Evolutionary conservation across 2,113 vertebrate species (phyloP), one percentile per base, ranked within the genome.

Genomic region (Xyliphius kryptos): DNA sequence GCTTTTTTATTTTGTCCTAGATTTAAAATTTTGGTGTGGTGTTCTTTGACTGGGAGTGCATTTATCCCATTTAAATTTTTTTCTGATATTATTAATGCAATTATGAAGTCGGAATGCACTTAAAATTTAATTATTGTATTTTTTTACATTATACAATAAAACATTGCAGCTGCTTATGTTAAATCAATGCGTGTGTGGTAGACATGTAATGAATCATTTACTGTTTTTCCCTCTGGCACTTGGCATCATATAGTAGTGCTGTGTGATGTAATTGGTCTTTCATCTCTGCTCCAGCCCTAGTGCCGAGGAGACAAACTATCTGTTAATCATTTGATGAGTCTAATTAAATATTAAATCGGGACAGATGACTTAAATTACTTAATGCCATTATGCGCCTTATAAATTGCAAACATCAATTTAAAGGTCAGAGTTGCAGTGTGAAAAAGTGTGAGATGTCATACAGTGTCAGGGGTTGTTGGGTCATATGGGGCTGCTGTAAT

Each of bases 361-460:
- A 84, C 77, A 75, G 79, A 82, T 82, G 80, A 80, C 79, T 75
- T 66, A 69, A 74, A 79, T 78, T 78, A 82, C 81, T 79, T 77
- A 83, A 80, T 79, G 81, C 82, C 81, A 83, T 83, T 84, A 83
- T 79, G 78, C 63, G 69, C 68, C 70, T 70, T 68, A 67, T 64
- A 71, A 71, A 71, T 79, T 74, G 64, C 72, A 65, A 67, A 72
- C 75, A 69, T 61, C 67, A 59, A 15, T 52, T 62, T 74, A 82
- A 85, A 84, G 82, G 83, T 86, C 82, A 82, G 71, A 79, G 77
- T 76, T 74, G 61, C 20, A 13, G 17, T 16, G 9, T 21, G 36
- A 51, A 17, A 38, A 41, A 9, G 19, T 32, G 26, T 32, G 16
- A 40, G 40, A 41, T 14, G 40, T 14, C 40, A 32, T 6, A 32